Evolutionary conservation across 92 coral and sea anemone species (phyloP).

Genomic region (Epizoanthus fatuus): DNA sequence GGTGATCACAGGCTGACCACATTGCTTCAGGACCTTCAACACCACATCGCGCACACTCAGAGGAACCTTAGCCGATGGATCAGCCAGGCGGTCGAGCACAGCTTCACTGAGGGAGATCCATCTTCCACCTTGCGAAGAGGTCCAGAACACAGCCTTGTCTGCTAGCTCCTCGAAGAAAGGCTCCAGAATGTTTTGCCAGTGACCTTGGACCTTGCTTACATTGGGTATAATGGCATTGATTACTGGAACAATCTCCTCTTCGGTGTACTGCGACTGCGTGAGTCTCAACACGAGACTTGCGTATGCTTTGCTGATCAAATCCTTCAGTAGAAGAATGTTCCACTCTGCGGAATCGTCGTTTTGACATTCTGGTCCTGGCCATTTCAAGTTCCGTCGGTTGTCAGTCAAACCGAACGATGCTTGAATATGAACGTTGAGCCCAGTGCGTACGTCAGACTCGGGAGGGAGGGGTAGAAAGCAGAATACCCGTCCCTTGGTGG

Average conservation of each 20-base stretch:
- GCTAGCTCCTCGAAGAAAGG: conserved; percentile 83
- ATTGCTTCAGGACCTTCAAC: conserved; percentile 69
- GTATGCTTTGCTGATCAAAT: conserved; percentile 86
- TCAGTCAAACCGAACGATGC: conserved; percentile 97
- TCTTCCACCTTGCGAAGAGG: conserved; percentile 77
- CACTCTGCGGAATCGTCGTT: conserved; percentile 93
- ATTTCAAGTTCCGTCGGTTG: conserved; percentile 89
- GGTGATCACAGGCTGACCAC: conserved; percentile 78
- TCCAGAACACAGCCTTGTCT: conserved; percentile 86
- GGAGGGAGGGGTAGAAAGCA: conserved; percentile 93
- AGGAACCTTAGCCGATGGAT: conserved; percentile 66
- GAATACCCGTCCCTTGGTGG: conserved; percentile 82
- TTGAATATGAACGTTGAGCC: conserved; percentile 89
- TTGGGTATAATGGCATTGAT: conserved; percentile 84
- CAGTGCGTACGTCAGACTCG: conserved; percentile 94
- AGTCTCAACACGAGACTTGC: conserved; percentile 76
- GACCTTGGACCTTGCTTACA: conserved; percentile 86
- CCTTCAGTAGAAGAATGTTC: conserved; percentile 79
- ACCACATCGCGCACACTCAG: conserved; percentile 78
- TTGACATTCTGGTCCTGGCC: conserved; percentile 97
- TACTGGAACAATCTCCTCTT: conserved; percentile 63
- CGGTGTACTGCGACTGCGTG: conserved; percentile 70
- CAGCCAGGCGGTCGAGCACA: conserved; percentile 77
- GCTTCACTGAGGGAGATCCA: conserved; percentile 93
- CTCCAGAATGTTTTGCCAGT: conserved; percentile 85